Evolutionary conservation across 2,888 invertebrate genomes (phyloP).

Genomic region (Dicycla oo): DNA sequence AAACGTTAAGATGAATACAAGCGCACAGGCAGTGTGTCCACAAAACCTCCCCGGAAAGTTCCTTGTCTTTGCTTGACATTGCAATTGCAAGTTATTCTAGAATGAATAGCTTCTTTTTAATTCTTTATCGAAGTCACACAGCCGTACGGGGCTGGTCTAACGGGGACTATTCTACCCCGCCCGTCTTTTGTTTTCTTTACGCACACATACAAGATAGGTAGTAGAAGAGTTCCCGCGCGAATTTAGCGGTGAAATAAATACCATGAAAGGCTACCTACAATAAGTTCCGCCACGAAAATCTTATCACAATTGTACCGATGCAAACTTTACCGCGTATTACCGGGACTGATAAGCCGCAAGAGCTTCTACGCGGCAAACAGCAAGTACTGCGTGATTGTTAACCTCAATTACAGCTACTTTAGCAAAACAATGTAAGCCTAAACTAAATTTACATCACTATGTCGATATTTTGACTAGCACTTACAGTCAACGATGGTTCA

Average conservation of each 20-base stretch:
- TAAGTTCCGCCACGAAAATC: conserved; percentile 19
- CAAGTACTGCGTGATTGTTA: conserved; percentile 50
- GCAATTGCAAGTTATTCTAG: background rate
- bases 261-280: conserved; percentile 3
- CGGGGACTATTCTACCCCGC: too few relatives aligned
- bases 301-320: conserved; percentile 45
- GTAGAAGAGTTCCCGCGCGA: conserved; percentile 26
- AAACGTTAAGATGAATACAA: conserved; percentile 22
- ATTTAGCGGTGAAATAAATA: conserved; percentile 13
- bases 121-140: background rate
- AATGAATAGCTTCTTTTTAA: background rate
- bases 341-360: conserved; percentile 30
- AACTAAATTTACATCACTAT: conserved; percentile 79
- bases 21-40: background rate
- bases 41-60: background rate
- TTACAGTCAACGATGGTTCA: conserved; percentile 76
- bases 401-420: conserved; percentile 63
- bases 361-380: conserved; percentile 47
- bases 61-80: background rate
- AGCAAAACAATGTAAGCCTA: conserved; percentile 80
- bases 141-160: background rate
- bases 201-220: background rate
- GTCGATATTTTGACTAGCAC: conserved; percentile 84
- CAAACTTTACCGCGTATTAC: conserved; percentile 44
- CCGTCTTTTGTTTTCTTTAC: background rate